Evolutionary conservation across 2,888 invertebrate species (phyloP), one percentile per base, ranked within the genome.

Genomic region (Eustalomyia histrio): DNA sequence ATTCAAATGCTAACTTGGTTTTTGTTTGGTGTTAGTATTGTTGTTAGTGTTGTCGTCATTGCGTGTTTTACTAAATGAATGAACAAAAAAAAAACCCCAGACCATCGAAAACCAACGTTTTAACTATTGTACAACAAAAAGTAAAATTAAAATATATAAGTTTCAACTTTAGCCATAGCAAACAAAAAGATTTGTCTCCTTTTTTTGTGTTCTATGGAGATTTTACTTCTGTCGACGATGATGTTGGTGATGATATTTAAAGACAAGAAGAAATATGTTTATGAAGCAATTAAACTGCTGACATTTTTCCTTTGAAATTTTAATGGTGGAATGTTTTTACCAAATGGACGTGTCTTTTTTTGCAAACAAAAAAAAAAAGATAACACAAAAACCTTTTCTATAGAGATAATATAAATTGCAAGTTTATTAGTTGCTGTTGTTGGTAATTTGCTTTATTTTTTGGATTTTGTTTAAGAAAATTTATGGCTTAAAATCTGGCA

Each of bases 211-310:
- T 39, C 10, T 39, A 39, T 1, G 12, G 10, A 39, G 10, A 39
- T 39, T 39, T 12, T 47, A 29, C 7, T n/a, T 21, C 14, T 9
- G 55, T 6, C 29, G 57, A 33, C 29, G 61, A 63, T 53, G 61
- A 12, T 33, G 18, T 29, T 35, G 10, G 10, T 43, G 18, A 58
- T 35, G 10, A n/a, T 57, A 57, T 64, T 53, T 39, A 35, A 29
- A 71, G 17, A n/a, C 35, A n/a, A 33, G 50, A 21, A 10, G 84
- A 85, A 86, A 85, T 86, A 87, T 87, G 87, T 87, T 88, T 87
- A 85, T 87, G 87, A 85, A 87, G 87, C 87, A 88, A 88, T 88
- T 87, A 87, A 88, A 86, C 84, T 84, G 84, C 71, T 76, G 74
- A 80, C 60, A 63, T 71, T 74, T 76, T 74, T 61, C 52, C 64